phyloP scores from a whole-genome alignment of 2,797 vertebrate genomes.

The Sebastes wilsoni region DNA sequence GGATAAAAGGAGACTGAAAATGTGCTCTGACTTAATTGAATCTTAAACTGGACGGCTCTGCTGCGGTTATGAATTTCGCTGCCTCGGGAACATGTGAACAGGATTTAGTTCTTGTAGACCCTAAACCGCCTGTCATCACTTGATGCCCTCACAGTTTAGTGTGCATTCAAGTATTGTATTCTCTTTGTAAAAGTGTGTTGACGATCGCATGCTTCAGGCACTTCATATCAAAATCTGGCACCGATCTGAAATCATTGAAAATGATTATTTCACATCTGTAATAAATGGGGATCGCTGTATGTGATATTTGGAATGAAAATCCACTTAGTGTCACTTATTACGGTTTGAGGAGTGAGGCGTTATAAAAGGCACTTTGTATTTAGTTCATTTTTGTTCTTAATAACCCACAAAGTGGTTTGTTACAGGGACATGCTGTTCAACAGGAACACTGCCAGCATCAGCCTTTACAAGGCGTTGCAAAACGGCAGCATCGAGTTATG shows the following conservation, averaged over 20 bases:
- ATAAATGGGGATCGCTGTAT: not conserved
- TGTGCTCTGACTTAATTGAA: not conserved
- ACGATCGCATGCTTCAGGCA: not conserved
- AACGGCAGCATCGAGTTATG: slow-evolving; percentile 29
- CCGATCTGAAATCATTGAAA: slow-evolving; percentile 3
- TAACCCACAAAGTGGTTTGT: slow-evolving; percentile 1
- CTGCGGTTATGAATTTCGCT: not conserved
- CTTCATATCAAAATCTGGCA: slow-evolving; percentile 17
- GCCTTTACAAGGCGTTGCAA: slow-evolving; percentile 34
- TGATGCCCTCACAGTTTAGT: slow-evolving; percentile 17
- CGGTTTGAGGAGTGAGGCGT: slow-evolving; percentile 26
- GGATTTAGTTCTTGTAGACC: slow-evolving; percentile 26
- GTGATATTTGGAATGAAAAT: slow-evolving; percentile 55
- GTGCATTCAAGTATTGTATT: not conserved
- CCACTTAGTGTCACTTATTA: slow-evolving; percentile 22
- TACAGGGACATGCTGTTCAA: slow-evolving; percentile 11
- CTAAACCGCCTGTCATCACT: slow-evolving; percentile 37
- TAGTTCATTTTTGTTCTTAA: slow-evolving; percentile 23
- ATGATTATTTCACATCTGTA: not conserved
- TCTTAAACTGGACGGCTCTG: not conserved
- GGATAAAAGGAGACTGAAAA: slow-evolving; percentile 16
- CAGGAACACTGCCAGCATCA: slow-evolving; percentile 29
- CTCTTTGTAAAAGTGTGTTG: slow-evolving; percentile 7
- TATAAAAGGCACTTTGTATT: slow-evolving; percentile 68
- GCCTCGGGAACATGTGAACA: slow-evolving; percentile 18